phyloP scores from a whole-genome alignment of 2,113 vertebrate species.

The Gymnocephalus cernua region DNA sequence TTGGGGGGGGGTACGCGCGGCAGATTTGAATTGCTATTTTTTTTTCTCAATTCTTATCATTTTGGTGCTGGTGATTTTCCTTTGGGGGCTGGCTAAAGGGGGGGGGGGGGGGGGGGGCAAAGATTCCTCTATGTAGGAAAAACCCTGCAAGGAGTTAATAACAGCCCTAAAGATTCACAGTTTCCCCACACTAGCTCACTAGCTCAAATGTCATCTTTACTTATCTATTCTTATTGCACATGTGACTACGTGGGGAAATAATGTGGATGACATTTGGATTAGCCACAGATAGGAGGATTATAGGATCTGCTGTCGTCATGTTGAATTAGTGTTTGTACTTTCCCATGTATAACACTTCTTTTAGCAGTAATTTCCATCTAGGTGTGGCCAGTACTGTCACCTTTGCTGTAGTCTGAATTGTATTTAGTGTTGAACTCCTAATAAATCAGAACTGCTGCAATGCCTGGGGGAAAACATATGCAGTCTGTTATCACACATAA shows the following conservation, averaged over 20 bases:
- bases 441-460: not conserved
- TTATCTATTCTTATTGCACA: not conserved
- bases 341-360: constrained; percentile 21
- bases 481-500: constrained; percentile 5
- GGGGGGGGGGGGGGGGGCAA: too few relatives aligned
- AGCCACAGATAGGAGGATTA: constrained; percentile 28
- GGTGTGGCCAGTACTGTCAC: not conserved
- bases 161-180: not conserved
- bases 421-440: constrained; percentile 5
- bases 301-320: constrained; percentile 22
- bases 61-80: too few relatives aligned
- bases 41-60: too few relatives aligned
- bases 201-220: constrained; percentile 18
- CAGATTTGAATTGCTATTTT: too few relatives aligned
- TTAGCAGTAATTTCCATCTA: constrained; percentile 10
- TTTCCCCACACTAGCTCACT: not conserved
- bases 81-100: too few relatives aligned
- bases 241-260: not conserved
- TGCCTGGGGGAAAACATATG: not conserved
- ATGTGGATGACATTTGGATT: constrained; percentile 29
- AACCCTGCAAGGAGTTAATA: not conserved
- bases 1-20: too few relatives aligned
- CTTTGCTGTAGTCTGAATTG: constrained; percentile 4
- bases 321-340: constrained; percentile 39
- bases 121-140: too few relatives aligned